Evolutionary conservation across 2,888 invertebrate genomes (phyloP).

Genomic region (Blera fallax): DNA sequence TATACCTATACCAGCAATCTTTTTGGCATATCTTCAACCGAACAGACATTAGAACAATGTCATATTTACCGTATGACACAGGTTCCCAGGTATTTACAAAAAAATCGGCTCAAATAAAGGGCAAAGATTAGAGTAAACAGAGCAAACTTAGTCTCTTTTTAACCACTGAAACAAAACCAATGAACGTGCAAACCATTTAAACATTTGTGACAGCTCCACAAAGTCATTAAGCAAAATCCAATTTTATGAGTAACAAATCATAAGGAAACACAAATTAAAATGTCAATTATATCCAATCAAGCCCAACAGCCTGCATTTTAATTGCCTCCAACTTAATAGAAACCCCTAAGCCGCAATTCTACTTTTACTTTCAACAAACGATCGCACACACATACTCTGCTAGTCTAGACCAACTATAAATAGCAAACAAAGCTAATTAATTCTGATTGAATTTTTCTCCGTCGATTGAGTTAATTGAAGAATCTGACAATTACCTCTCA

Average conservation of each 20-base stretch:
- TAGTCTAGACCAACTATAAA: conserved; percentile 24
- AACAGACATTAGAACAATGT: no score
- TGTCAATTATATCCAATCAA: conserved; percentile 5
- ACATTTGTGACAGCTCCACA: not conserved
- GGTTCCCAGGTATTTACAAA: no score
- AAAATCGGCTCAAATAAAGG: no score
- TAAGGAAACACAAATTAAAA: not conserved
- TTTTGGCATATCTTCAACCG: no score
- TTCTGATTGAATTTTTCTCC: conserved; percentile 3
- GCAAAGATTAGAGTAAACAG: no score
- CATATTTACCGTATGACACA: no score
- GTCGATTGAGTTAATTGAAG: conserved; percentile 16
- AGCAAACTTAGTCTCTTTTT: no score
- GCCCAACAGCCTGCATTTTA: conserved; percentile 1
- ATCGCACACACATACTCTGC: not conserved
- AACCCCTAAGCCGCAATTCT: conserved; percentile 33
- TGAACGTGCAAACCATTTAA: no score
- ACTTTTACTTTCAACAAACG: conserved; percentile 59
- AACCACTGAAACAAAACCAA: no score
- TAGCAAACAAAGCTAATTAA: conserved; percentile 10
- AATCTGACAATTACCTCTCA: conserved; percentile 9
- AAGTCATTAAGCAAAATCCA: not conserved
- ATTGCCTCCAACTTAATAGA: conserved; percentile 9
- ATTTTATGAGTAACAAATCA: not conserved
- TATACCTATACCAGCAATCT: no score